Evolutionary conservation across 1,140 invertebrate genomes (phyloP).

Genomic region (Lordiphosa clarofinis): DNA sequence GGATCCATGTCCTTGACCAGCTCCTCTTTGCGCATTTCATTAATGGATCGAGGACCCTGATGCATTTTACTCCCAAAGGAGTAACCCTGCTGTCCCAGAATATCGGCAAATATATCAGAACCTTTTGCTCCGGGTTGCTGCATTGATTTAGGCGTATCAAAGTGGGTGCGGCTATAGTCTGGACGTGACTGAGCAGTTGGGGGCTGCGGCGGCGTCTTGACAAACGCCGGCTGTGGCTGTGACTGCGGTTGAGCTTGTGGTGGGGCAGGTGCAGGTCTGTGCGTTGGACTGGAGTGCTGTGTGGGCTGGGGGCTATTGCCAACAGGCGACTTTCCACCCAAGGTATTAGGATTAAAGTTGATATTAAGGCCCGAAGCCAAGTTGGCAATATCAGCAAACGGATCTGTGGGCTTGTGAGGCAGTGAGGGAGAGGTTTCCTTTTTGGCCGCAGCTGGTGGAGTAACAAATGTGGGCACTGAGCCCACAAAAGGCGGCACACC

Average conservation of each 20-base stretch:
- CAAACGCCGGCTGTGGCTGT: conserved; percentile 23
- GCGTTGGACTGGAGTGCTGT: conserved; percentile 80
- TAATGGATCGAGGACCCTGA: conserved; percentile 91
- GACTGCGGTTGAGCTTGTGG: conserved; percentile 32
- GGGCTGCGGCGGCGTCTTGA: conserved; percentile 19
- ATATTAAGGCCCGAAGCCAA: conserved; percentile 77
- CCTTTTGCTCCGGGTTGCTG: conserved; percentile 75
- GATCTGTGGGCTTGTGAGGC: conserved; percentile 72
- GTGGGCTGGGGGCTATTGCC: conserved; percentile 72
- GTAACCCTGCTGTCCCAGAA: conserved; percentile 93
- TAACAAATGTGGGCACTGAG: conserved; percentile 51
- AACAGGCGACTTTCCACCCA: conserved; percentile 63
- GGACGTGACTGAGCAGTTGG: conserved; percentile 51
- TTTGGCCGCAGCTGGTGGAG: conserved; percentile 55
- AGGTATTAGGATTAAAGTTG: conserved; percentile 65
- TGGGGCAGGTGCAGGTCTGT: conserved; percentile 38
- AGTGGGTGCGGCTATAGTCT: conserved; percentile 85
- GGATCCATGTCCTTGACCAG: conserved; percentile 94
- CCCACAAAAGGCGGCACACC: conserved; percentile 40
- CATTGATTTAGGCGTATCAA: conserved; percentile 81
- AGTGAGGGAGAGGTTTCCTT: conserved; percentile 61
- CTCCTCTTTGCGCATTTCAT: conserved; percentile 94
- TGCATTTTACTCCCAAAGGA: conserved; percentile 89
- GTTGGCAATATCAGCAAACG: conserved; percentile 82
- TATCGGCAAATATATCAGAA: conserved; percentile 92